phyloP scores from a whole-genome alignment of 2,113 vertebrate genomes.

The Sterna hirundo region DNA sequence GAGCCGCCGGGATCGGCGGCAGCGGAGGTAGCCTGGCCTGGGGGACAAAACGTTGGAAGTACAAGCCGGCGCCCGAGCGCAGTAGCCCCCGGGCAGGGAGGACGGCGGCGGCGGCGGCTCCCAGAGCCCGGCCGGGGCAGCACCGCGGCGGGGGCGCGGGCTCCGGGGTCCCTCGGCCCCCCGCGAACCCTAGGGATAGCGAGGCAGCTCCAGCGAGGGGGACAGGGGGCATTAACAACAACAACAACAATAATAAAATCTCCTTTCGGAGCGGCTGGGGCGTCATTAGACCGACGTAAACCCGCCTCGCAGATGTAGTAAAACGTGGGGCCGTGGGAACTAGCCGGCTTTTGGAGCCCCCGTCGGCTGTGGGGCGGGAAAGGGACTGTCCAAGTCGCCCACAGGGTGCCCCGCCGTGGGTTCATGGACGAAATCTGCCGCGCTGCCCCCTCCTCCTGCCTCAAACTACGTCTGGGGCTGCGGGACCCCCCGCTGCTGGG shows the following conservation, averaged over 20 bases:
- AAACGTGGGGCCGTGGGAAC: background rate
- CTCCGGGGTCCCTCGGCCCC: accelerated
- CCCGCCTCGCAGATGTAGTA: background rate
- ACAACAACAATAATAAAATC: background rate
- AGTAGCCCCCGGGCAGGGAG: background rate
- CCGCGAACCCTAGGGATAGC: background rate
- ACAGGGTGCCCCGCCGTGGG: background rate
- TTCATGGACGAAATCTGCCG: background rate
- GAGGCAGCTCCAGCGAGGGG: background rate
- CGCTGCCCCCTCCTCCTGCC: background rate
- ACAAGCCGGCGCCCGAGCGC: background rate
- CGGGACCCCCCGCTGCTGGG: background rate
- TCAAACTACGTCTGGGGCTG: background rate
- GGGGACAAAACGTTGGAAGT: background rate
- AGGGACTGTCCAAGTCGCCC: background rate
- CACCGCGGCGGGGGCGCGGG: background rate
- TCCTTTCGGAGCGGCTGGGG: background rate
- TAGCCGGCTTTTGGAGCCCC: background rate
- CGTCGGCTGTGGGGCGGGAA: background rate
- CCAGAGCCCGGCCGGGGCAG: background rate
- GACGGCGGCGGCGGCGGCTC: background rate
- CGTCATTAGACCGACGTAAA: background rate
- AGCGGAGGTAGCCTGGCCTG: background rate
- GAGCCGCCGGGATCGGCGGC: background rate
- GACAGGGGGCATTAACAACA: background rate